Conservation (phyloP, 2,113 vertebrate species). For the Suricata suricatta region DNA sequence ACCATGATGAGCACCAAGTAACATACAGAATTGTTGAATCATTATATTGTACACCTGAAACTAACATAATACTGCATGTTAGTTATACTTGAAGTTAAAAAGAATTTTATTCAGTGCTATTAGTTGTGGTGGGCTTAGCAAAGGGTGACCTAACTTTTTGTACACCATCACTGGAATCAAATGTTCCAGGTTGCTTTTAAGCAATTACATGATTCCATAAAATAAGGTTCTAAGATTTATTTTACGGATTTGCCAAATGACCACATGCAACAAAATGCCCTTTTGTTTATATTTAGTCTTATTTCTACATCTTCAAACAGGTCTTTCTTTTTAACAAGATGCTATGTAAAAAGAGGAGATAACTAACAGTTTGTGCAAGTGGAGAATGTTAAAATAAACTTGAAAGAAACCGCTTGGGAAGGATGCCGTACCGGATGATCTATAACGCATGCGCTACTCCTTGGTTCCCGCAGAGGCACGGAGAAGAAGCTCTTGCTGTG, state of each 20-base stretch:
- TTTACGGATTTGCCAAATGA: neutral
- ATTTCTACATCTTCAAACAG: neutral
- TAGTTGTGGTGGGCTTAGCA: neutral
- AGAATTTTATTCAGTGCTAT: neutral
- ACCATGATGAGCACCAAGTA: neutral
- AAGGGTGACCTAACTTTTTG: neutral
- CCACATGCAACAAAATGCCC: neutral
- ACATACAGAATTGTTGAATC: neutral
- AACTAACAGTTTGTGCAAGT: neutral
- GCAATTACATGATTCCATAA: neutral
- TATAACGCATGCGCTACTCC: neutral
- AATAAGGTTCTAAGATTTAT: neutral
- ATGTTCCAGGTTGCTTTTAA: neutral
- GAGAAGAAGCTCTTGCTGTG: neutral
- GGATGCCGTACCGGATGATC: neutral
- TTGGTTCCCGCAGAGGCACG: neutral
- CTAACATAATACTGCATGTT: neutral
- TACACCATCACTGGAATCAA: neutral
- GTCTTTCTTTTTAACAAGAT: constrained; percentile 27
- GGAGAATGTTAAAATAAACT: constrained; percentile 25
- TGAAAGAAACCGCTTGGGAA: neutral
- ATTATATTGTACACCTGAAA: neutral
- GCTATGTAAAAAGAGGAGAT: neutral
- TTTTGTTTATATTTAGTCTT: neutral
- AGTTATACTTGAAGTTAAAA: neutral